phyloP scores from a whole-genome alignment of 1,140 invertebrate genomes.

The Drosophila truncata region DNA sequence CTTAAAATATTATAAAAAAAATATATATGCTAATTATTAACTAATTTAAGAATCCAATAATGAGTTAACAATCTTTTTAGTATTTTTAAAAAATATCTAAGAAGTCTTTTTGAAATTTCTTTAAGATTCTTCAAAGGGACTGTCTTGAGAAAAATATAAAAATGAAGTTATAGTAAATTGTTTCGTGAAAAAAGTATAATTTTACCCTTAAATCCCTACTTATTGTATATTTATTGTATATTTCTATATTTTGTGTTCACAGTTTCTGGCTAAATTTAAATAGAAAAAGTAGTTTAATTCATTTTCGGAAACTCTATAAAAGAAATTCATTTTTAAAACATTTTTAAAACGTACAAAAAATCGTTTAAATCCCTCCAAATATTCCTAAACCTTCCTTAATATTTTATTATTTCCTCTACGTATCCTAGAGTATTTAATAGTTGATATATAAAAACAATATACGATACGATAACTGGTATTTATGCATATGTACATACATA shows the following conservation, averaged over 20 bases:
- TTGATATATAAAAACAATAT: too few relatives aligned
- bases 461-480: conserved; percentile 4
- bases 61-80: background rate
- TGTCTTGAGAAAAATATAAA: too few relatives aligned
- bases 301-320: background rate
- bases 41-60: too few relatives aligned
- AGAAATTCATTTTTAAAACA: background rate
- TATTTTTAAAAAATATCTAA: background rate
- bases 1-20: too few relatives aligned
- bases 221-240: too few relatives aligned
- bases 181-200: background rate
- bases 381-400: background rate
- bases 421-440: background rate
- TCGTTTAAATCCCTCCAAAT: accelerated
- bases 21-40: background rate
- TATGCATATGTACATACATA: conserved; percentile 16
- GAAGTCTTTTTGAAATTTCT: background rate
- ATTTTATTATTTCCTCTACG: too few relatives aligned
- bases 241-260: background rate
- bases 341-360: background rate
- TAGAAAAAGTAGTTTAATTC: background rate
- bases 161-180: background rate
- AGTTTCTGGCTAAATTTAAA: background rate
- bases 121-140: background rate
- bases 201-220: too few relatives aligned